These are phyloP conservation scores for Spongilla lacustris DNA, from an alignment of 37 sponge, comb jelly and placozoan genomes.

Conservation along the genomic window DNA sequence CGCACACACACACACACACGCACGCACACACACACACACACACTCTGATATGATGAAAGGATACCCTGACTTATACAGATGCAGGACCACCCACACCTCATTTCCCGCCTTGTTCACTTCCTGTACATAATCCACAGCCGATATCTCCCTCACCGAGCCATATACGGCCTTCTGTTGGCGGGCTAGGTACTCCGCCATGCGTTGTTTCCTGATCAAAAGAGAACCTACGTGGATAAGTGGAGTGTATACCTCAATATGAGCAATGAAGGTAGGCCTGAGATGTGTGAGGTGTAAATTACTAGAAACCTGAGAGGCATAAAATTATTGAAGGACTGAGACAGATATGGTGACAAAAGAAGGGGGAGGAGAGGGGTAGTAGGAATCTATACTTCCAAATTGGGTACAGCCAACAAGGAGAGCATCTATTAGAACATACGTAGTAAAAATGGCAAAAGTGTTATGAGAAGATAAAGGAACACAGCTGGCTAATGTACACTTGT, in stretches of 20 bases:
- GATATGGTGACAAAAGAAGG: background rate
- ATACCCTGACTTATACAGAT: slow-evolving; percentile 94
- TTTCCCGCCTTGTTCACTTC: slow-evolving; percentile 99
- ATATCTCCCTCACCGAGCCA: slow-evolving; percentile 93
- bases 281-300: too few relatives aligned
- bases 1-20: background rate
- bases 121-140: slow-evolving; percentile 91
- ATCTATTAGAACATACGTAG: too few relatives aligned
- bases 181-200: slow-evolving; percentile 91
- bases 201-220: slow-evolving; percentile 65
- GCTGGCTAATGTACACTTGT: too few relatives aligned
- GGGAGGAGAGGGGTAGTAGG: too few relatives aligned
- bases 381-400: too few relatives aligned
- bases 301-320: background rate
- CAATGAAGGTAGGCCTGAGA: too few relatives aligned
- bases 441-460: too few relatives aligned
- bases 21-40: background rate
- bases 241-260: too few relatives aligned
- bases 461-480: too few relatives aligned
- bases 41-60: slow-evolving; percentile 2
- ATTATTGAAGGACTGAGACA: background rate
- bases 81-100: slow-evolving; percentile 94
- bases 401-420: too few relatives aligned
- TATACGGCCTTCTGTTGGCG: slow-evolving; percentile 68
- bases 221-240: background rate